Evolutionary conservation across 2,797 vertebrate species (phyloP).

Genomic region (Aphelocoma californica): DNA sequence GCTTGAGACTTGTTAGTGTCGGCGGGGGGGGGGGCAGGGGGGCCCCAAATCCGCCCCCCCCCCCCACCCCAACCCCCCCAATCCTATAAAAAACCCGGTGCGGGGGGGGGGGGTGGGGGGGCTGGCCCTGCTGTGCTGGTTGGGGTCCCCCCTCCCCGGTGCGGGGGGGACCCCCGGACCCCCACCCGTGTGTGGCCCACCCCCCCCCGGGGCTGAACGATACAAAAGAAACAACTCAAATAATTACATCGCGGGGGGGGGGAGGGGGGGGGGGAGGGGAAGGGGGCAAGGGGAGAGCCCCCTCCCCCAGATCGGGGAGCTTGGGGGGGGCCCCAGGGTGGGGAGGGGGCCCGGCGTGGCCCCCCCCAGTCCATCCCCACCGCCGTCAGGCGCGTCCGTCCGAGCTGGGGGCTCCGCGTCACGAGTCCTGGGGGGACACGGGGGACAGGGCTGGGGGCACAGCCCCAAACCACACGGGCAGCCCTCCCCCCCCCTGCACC

Average conservation of each 20-base stretch:
- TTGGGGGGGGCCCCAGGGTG: background rate
- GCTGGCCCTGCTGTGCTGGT: background rate
- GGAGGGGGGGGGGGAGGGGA: too few species aligned
- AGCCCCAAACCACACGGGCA: background rate
- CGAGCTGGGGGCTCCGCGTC: background rate
- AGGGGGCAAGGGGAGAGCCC: background rate
- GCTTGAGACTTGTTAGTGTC: conserved; percentile 15
- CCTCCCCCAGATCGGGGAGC: background rate
- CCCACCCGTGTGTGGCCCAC: background rate
- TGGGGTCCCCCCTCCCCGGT: background rate
- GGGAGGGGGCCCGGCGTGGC: too few species aligned
- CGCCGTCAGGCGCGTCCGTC: background rate
- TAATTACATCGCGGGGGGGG: background rate
- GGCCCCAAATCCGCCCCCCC: background rate
- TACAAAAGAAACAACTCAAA: background rate
- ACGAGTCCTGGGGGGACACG: background rate
- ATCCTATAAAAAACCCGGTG: conserved; percentile 27
- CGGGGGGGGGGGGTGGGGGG: too few species aligned
- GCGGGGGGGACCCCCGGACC: background rate
- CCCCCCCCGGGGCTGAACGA: background rate
- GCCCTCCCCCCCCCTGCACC: background rate
- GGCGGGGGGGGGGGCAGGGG: background rate
- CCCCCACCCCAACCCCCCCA: background rate
- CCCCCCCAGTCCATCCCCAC: background rate
- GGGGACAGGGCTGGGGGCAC: background rate